phyloP scores from a whole-genome alignment of 2,113 vertebrate species.

The Triplophysa tibetana region DNA sequence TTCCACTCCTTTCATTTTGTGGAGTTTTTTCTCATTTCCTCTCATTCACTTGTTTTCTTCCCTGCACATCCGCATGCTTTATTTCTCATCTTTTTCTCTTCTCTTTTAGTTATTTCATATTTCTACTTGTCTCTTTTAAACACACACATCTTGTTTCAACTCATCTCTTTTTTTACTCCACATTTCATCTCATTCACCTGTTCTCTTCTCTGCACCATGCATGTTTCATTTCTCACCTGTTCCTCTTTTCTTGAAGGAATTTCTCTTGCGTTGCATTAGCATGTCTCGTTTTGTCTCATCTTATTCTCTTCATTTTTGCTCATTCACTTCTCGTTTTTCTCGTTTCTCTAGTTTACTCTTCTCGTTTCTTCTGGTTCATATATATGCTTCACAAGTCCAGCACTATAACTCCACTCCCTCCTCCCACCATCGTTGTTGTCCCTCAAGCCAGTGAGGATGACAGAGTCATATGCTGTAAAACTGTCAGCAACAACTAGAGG shows the following conservation, averaged over 20 bases:
- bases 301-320: background rate
- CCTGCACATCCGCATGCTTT: too few species aligned
- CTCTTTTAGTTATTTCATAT: background rate
- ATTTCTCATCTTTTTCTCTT: conserved; percentile 23
- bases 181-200: too few species aligned
- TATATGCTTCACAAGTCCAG: background rate
- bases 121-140: background rate
- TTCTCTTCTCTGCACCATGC: too few species aligned
- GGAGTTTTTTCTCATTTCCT: background rate
- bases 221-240: background rate
- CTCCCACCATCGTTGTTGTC: conserved; percentile 46
- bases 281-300: background rate
- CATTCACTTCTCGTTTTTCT: background rate
- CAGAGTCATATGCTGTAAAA: conserved; percentile 36
- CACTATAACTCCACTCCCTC: background rate
- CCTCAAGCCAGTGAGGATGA: conserved; percentile 39
- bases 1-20: background rate
- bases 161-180: background rate
- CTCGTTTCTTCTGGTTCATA: conserved; percentile 16
- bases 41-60: too few species aligned
- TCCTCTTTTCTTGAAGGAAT: background rate
- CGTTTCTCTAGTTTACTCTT: background rate
- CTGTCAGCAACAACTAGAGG: conserved; percentile 42
- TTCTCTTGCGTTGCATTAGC: background rate
- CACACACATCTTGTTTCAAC: background rate